Base-by-base conservation (phyloP, 2,113 vertebrate species). In the Rhineura floridana region DNA sequence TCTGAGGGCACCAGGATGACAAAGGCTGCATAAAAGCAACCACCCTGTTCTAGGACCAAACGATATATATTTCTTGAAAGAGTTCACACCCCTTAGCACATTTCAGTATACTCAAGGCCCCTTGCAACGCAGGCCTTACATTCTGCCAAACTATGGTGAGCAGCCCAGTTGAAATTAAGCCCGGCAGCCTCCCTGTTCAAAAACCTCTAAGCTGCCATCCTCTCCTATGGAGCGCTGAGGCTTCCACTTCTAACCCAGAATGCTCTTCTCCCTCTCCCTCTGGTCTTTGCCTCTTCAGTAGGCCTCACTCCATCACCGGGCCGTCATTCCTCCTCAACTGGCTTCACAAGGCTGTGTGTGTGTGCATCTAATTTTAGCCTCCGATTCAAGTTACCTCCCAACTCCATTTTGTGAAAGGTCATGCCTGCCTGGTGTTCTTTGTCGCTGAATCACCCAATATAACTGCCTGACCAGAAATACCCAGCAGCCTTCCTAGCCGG, bases 391-490 rank as follows among this genome's bases (percentile, higher is more conserved):
- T 88, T 88, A 88, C 87, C 6, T n/a, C 46, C 39, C 36, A 8
- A 4, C 70, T 83, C 81, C 46, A 88, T 83, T 46, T 83, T 83
- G 48, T 77, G 73, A 88, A 88, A 88, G 87, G 81, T 88, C 81
- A 8, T 19, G 55, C 55, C 30, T 42, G 44, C 42, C 46, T 12
- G 25, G 70, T 83, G 87, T 67, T 83, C 70, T 77, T 52, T 28
- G 65, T 76, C 48, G 4, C 81, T 25, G n/a, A 17, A 15, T 42
- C 8, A 36, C 44, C 44, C 72, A 83, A 83, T 83, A 77, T 88
- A 88, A 83, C 81, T 50, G 52, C 59, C 62, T 30, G 7, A 39
- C 44, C 65, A 62, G 67, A 87, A 81, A 87, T 87, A 46, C 52
- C 52, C 12, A 33, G n/a, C 83, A 63, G 65, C 39, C 39, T 59